Percentiles rank a stretch among this genome's conserved stretches.
Conservation (phyloP, 2,888 invertebrate species). For the Trachelus troglodyta region DNA sequence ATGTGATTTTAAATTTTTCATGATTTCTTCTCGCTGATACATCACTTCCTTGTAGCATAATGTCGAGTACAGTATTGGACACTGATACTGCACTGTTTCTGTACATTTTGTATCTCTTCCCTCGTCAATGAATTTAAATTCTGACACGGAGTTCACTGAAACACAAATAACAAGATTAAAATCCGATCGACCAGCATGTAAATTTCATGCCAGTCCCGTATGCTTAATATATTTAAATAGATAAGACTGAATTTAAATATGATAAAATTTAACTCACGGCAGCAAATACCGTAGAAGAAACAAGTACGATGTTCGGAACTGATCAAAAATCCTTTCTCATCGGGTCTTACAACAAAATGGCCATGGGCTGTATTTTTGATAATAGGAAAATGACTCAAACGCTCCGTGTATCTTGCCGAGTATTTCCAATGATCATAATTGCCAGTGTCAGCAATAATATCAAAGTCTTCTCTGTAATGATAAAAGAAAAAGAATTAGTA, state of each 20-base stretch:
- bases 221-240: not conserved
- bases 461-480: conserved; percentile 71
- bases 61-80: conserved; percentile 70
- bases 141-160: conserved; percentile 73
- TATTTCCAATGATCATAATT: conserved; percentile 79
- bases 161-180: conserved; percentile 55
- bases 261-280: conserved; percentile 69
- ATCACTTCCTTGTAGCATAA: conserved; percentile 72
- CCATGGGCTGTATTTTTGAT: conserved; percentile 72
- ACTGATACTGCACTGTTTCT: conserved; percentile 74
- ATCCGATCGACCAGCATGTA: conserved; percentile 38
- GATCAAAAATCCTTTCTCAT: conserved; percentile 69
- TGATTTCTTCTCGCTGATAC: conserved; percentile 64
- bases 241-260: not conserved
- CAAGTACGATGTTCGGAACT: conserved; percentile 75
- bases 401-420: conserved; percentile 74
- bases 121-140: conserved; percentile 70
- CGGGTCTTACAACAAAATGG: conserved; percentile 71
- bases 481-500: not conserved
- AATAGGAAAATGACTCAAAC: conserved; percentile 74
- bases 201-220: not conserved
- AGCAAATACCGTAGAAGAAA: conserved; percentile 70
- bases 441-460: conserved; percentile 73
- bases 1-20: conserved; percentile 51
- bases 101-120: conserved; percentile 68